Conservation (phyloP, 2,888 invertebrate species). For the Fragum sueziense region DNA sequence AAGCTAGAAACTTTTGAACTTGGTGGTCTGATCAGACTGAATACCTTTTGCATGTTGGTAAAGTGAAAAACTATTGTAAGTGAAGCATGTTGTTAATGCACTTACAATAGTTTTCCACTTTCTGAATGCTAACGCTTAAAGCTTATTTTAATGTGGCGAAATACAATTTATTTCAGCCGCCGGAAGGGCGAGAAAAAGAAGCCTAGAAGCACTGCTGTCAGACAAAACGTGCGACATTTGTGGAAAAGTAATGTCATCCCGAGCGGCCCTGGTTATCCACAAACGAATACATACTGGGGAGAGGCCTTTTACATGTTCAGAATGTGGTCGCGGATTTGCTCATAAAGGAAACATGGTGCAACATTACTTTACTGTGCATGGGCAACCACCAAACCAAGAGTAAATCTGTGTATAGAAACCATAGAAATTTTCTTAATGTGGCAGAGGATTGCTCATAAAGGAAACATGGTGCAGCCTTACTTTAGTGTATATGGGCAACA, state of each 20-base stretch:
- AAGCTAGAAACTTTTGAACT: no score
- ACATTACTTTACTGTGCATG: not conserved
- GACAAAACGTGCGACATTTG: not conserved
- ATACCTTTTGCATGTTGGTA: no score
- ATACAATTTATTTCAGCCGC: no score
- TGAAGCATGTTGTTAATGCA: no score
- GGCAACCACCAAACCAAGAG: no score
- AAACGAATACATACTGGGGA: slow-evolving; percentile 6
- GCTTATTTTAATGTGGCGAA: no score
- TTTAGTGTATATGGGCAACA: not conserved
- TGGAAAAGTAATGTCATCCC: not conserved
- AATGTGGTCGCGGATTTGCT: not conserved
- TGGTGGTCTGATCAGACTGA: no score
- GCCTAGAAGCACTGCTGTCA: no score
- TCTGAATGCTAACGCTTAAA: no score
- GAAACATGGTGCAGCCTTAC: slow-evolving; percentile 33
- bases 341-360: slow-evolving; percentile 17
- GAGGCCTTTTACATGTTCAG: not conserved
- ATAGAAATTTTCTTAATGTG: slow-evolving; percentile 29
- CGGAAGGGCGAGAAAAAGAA: no score
- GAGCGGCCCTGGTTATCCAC: not conserved
- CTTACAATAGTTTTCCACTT: no score
- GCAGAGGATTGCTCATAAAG: slow-evolving; percentile 37
- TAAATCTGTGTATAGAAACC: slow-evolving; percentile 44
- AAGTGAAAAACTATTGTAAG: no score